Base-by-base conservation (phyloP, 1,140 invertebrate species). In the Drosophila quadrilineata region DNA sequence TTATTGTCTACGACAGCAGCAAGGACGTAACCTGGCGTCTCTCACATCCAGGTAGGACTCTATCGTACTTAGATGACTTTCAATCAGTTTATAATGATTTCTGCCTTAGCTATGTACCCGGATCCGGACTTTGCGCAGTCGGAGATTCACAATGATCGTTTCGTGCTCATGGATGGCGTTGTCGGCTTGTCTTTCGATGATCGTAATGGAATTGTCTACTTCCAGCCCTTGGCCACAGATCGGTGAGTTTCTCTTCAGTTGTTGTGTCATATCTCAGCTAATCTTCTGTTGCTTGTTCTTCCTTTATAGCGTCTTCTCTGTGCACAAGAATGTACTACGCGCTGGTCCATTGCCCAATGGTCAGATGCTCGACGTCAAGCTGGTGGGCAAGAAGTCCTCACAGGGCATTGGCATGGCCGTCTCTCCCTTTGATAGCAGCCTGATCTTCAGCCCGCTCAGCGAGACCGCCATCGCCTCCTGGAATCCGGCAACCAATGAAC, bases 181-280 rank as follows among this genome's bases (percentile, higher is more conserved):
- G 94, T 96, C 0, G 95, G 95, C 0, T 76, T 96, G n/a, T 91
- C 94, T 0, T 93, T 95, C 62, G 95, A 95, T 0, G 92, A 93
- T 0, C 92, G 92, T 36, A 90, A 92, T 14, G 92, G 92, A 0
- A 90, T 92, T 0, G 65, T 96, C 0, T 96, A 95, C 84, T 96
- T 93, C 90, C 95, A 96, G 87, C 95, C 95, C 0, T 89, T 96
- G 53, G 95, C 95, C n/a, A 95, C 94, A 3, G 93, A 96, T 89
- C 92, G 94, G 92, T 93, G 75, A 67, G 63, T 28, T 22, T 0
- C 6, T 6, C n/a, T 6, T 10, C 3, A n/a, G 6, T 3, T 5
- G 10, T n/a, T 24, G 3, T 0, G n/a, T 5, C 33, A 22, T 21
- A 8, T 10, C 2, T 12, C 2, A 9, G 4, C 4, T 17, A 4